Evolutionary conservation across 2,797 vertebrate species (phyloP).

Genomic region (Picus viridis): DNA sequence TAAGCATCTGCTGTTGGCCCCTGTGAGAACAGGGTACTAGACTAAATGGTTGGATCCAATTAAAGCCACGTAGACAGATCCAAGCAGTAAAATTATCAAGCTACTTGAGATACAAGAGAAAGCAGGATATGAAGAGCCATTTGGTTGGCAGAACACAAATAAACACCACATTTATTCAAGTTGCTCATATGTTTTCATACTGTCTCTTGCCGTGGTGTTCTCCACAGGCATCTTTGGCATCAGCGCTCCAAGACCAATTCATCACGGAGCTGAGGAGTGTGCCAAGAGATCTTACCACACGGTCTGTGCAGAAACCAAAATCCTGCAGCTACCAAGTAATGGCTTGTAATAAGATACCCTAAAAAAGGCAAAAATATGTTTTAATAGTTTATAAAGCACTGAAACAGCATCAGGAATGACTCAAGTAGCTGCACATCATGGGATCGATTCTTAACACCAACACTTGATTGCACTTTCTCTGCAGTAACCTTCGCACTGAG

Average conservation of each 20-base stretch:
- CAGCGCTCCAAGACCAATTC: background rate
- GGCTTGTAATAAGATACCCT: background rate
- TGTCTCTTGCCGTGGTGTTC: background rate
- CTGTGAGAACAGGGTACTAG: background rate
- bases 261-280: accelerated
- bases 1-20: background rate
- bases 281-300: background rate
- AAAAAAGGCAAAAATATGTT: conserved; percentile 43
- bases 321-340: background rate
- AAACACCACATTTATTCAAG: background rate
- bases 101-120: background rate
- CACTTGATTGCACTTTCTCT: background rate
- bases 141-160: background rate
- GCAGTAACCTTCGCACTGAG: background rate
- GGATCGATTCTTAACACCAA: background rate
- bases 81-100: background rate
- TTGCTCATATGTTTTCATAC: background rate
- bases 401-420: background rate
- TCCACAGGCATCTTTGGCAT: background rate
- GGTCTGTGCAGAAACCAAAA: background rate
- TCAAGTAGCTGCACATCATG: background rate
- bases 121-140: background rate
- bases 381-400: background rate
- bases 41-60: background rate
- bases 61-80: background rate